Base-by-base conservation (phyloP, 2,888 invertebrate genomes). In the Drosophila fulvimacula region DNA sequence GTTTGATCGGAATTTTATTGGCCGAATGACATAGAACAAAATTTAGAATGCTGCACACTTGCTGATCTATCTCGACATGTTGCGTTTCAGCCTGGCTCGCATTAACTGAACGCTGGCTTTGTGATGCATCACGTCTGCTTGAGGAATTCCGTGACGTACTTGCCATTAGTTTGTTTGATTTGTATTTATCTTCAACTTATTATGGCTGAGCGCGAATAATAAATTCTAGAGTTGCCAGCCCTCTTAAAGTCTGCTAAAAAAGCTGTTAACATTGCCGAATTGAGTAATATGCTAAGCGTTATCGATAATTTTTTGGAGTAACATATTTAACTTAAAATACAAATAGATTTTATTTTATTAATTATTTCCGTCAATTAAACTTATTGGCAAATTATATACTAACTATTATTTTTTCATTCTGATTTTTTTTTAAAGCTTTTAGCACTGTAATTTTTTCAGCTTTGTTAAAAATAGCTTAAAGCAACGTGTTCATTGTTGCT, bases 1-100 rank as follows among this genome's bases (percentile, higher is more conserved):
- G 44, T 58, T 87, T 85, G 0, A 85, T 72, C 0, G 84, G 77
- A 10, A 73, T 34, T 53, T 79, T 72, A 11, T 76, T 69, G 5
- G 82, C 73, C 0, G 68, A 69, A 51, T 84, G 79, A 11, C 79
- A 69, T 5, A 85, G 39, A 15, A 85, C 62, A 30, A 62, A 88
- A 38, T 86, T 83, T 6, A 87, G 11, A 5, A 83, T 44, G 2
- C 53, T 52, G 3, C 68, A 69, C 11, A 74, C 74, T 52, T 73
- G 68, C 1, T 64, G 49, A 41, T 79, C 76, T 5, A 73, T 19
- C 5, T 19, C 11, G 6, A 13, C 6, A 7, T 6, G 13, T 9
- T 53, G 15, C 1, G 36, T 1, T 38, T 49, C 46, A 19, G n/a
- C 4, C 42, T 57, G 51, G 0, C 65, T 27, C 38, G 57, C 46